These are phyloP conservation scores for Chelonus formosanus DNA, from an alignment of 2,888 invertebrate species.

Conservation along the genomic window DNA sequence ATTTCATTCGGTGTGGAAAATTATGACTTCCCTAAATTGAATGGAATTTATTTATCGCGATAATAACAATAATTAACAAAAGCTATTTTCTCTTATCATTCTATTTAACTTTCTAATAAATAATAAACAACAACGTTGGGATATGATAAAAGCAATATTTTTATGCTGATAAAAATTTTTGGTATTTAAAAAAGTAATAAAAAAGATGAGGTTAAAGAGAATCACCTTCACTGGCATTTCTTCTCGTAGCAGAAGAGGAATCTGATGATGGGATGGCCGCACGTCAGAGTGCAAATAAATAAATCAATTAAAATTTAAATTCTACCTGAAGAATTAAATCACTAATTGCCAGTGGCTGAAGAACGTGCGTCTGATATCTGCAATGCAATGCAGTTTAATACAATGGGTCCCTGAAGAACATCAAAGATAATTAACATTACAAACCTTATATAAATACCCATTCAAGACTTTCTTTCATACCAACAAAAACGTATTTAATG, in stretches of 20 bases:
- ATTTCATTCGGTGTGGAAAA: neutral
- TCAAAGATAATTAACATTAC: slow-evolving; percentile 4
- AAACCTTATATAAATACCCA: neutral
- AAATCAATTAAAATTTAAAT: slow-evolving; percentile 59
- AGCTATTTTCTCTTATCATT: too few relatives aligned
- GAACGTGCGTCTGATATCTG: slow-evolving; percentile 51
- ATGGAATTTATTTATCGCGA: too few relatives aligned
- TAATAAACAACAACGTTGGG: too few relatives aligned
- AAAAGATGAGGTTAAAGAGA: slow-evolving; percentile 3
- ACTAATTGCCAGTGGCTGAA: slow-evolving; percentile 51
- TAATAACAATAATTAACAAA: too few relatives aligned
- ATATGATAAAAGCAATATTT: too few relatives aligned
- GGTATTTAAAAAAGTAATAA: neutral
- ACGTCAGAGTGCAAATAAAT: slow-evolving; percentile 45
- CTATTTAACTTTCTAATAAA: too few relatives aligned
- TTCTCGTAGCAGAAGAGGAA: slow-evolving; percentile 54
- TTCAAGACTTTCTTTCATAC: too few relatives aligned
- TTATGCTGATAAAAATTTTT: too few relatives aligned
- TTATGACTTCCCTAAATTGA: slow-evolving; percentile 15
- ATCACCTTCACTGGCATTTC: slow-evolving; percentile 47
- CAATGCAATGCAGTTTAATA: slow-evolving; percentile 35
- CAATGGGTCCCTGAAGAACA: neutral
- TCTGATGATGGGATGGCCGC: slow-evolving; percentile 46
- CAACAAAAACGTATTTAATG: too few relatives aligned
- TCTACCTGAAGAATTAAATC: slow-evolving; percentile 51